Evolutionary conservation across 2,797 vertebrate genomes (phyloP).

Genomic region (Sternarchorhynchus goeldii): DNA sequence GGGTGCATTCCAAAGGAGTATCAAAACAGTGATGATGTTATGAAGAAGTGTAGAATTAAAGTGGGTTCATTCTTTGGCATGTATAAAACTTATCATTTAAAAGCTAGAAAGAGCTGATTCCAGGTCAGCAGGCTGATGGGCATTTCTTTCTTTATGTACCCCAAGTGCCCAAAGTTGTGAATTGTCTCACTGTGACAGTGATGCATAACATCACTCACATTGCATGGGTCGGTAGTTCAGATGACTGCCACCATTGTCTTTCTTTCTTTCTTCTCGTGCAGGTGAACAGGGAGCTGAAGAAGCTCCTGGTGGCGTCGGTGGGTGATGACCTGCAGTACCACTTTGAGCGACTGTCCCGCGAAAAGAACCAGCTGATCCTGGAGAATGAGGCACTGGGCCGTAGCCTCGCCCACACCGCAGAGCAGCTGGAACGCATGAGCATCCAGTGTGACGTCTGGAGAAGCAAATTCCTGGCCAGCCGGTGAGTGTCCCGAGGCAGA

Average conservation of each 20-base stretch:
- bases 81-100: too few species aligned
- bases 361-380: conserved; percentile 94
- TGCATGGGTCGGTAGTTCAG: not conserved
- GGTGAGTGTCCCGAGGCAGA: conserved; percentile 69
- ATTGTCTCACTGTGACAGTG: too few species aligned
- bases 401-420: conserved; percentile 82
- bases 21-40: too few species aligned
- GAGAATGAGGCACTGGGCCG: conserved; percentile 89
- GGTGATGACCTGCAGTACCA: conserved; percentile 97
- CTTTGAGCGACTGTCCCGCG: conserved; percentile 90
- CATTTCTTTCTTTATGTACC: too few species aligned
- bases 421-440: conserved; percentile 96
- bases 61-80: too few species aligned
- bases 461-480: conserved; percentile 98
- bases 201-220: too few species aligned
- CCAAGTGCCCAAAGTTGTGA: too few species aligned
- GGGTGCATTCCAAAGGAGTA: conserved; percentile 43
- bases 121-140: too few species aligned
- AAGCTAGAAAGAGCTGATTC: too few species aligned
- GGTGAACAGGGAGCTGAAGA: conserved; percentile 97
- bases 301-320: conserved; percentile 92
- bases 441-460: conserved; percentile 99
- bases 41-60: too few species aligned
- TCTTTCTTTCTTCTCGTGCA: conserved; percentile 58
- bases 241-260: not conserved